Evolutionary conservation across 2,797 vertebrate species (phyloP).

Genomic region (Chiloscyllium punctatum): DNA sequence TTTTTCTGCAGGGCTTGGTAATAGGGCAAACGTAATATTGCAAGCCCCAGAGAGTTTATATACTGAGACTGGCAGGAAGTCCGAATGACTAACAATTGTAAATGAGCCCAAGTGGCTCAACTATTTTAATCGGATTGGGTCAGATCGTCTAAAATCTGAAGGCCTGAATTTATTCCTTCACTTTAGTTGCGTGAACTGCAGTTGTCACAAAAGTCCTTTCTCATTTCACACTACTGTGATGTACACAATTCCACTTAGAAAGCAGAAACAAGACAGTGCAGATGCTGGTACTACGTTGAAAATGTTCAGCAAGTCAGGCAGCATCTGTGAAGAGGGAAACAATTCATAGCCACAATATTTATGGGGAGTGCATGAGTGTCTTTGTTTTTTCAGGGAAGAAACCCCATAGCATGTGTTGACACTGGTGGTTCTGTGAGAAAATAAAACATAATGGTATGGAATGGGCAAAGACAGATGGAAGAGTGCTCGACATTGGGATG

Average conservation of each 20-base stretch:
- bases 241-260: not conserved
- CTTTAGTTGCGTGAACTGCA: not conserved
- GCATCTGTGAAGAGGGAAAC: not conserved
- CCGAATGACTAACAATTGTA: not conserved
- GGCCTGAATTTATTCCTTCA: not conserved
- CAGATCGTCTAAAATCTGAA: not conserved
- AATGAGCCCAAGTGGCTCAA: not conserved
- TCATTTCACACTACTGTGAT: not conserved
- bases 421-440: not conserved
- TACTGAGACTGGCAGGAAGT: not conserved
- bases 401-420: not conserved
- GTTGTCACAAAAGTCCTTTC: not conserved
- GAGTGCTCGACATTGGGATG: too few species aligned
- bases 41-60: not conserved
- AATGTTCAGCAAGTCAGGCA: not conserved
- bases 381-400: not conserved
- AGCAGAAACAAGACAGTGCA: not conserved
- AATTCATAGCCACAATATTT: not conserved
- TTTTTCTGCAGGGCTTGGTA: constrained; percentile 42
- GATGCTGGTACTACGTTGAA: not conserved
- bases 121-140: not conserved
- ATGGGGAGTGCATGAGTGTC: not conserved
- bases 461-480: too few species aligned
- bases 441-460: too few species aligned
- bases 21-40: not conserved